Conservation (phyloP, 2,113 vertebrate species). For the Lampris megalopsis region DNA sequence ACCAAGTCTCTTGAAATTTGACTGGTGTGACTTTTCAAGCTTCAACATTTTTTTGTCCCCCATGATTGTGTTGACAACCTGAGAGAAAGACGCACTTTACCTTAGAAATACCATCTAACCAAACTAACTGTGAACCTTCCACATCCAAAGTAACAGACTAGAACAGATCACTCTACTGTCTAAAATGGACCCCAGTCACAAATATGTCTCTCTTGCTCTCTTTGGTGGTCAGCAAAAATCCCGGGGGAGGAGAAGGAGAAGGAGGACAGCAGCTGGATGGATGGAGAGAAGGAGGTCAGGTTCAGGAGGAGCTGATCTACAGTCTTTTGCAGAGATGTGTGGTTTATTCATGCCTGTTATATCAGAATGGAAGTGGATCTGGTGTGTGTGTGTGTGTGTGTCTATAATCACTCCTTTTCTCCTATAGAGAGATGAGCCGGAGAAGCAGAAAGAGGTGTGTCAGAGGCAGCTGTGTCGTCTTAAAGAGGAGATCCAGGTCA, state of each 20-base stretch:
- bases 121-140: no score
- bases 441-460: slow-evolving; percentile 90
- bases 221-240: slow-evolving; percentile 86
- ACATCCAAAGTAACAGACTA: no score
- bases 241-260: slow-evolving; percentile 66
- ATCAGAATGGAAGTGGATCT: neutral
- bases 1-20: no score
- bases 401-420: neutral
- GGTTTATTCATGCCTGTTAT: no score
- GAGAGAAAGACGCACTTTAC: no score
- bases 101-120: no score
- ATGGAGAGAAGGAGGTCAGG: slow-evolving; percentile 57
- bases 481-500: slow-evolving; percentile 91
- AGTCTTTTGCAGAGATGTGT: neutral
- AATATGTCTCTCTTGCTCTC: neutral
- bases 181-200: neutral
- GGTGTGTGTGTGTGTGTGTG: neutral
- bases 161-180: neutral
- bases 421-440: slow-evolving; percentile 91
- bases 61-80: no score
- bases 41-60: no score
- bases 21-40: no score
- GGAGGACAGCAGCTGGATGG: slow-evolving; percentile 52
- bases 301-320: slow-evolving; percentile 9
- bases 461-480: slow-evolving; percentile 92